These are phyloP conservation scores for Agrenia bidenticulata DNA, from an alignment of 2,888 invertebrate genomes.

Conservation along the genomic window DNA sequence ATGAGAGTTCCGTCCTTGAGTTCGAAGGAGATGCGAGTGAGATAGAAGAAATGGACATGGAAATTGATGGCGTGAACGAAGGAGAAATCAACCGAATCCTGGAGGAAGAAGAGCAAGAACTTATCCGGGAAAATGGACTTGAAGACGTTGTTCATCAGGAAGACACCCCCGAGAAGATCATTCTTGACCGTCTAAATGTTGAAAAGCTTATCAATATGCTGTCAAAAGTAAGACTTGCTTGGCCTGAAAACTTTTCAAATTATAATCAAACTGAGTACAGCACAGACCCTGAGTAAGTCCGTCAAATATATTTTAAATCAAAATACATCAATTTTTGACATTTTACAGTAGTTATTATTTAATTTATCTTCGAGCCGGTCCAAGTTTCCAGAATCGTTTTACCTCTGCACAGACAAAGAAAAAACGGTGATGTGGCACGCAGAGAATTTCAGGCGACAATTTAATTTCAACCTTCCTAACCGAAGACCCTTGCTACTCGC, in stretches of 20 bases:
- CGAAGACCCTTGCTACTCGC: conserved; percentile 70
- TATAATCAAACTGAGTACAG: conserved; percentile 37
- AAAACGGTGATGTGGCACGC: conserved; percentile 70
- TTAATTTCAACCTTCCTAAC: conserved; percentile 62
- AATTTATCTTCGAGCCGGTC: conserved; percentile 25
- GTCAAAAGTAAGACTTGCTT: conserved; percentile 45
- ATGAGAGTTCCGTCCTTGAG: conserved; percentile 2
- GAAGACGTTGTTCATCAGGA: neutral
- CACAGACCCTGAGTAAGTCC: conserved; percentile 33
- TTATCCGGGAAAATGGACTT: neutral
- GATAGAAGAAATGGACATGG: conserved; percentile 3
- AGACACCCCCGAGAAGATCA: conserved; percentile 30
- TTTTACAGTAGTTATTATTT: no score
- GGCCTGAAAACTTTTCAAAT: conserved; percentile 49
- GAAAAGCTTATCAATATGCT: conserved; percentile 46
- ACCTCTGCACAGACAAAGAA: conserved; percentile 64
- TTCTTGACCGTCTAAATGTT: conserved; percentile 38
- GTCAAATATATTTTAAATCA: no score
- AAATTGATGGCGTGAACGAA: conserved; percentile 11
- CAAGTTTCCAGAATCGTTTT: conserved; percentile 38
- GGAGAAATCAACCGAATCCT: conserved; percentile 16
- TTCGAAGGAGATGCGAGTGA: conserved; percentile 16
- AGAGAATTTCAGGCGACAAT: conserved; percentile 76
- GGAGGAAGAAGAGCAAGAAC: conserved; percentile 25
- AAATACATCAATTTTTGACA: no score